phyloP scores from a whole-genome alignment of 2,113 vertebrate genomes.

The Upupa epops region DNA sequence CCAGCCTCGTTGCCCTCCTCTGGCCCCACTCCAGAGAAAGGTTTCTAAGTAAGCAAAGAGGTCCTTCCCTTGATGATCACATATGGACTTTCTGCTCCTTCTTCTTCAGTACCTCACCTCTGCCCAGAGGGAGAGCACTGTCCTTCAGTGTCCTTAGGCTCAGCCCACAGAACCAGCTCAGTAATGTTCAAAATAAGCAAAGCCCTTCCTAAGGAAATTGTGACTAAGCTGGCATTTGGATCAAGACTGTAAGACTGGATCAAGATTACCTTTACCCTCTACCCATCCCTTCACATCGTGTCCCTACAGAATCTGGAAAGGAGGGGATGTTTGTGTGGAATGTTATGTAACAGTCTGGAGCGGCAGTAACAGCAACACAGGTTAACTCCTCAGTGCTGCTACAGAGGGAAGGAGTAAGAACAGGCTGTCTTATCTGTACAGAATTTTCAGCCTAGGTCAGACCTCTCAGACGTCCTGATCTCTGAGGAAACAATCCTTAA shows the following conservation, averaged over 20 bases:
- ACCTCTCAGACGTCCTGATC: background rate
- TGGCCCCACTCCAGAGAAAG: too few species aligned
- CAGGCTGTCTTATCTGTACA: background rate
- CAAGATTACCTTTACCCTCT: background rate
- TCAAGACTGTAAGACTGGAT: background rate
- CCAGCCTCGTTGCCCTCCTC: too few species aligned
- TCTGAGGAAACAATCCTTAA: background rate
- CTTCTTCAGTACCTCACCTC: background rate
- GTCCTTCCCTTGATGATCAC: background rate
- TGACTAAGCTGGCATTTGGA: background rate
- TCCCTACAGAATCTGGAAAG: background rate
- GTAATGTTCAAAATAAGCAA: background rate
- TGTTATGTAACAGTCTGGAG: background rate
- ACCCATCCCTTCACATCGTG: background rate
- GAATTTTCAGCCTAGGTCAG: background rate
- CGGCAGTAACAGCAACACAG: background rate
- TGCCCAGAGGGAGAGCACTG: rapidly evolving
- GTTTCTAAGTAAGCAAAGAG: background rate
- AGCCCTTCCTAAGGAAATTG: background rate
- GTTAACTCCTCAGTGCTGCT: background rate
- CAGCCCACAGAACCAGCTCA: background rate
- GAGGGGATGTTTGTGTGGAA: background rate
- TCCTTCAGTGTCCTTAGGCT: background rate
- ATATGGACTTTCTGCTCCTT: rapidly evolving
- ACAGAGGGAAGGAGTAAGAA: background rate